Conservation (phyloP, 2,113 vertebrate species). For the Calyptommatus sinebrachiatus region DNA sequence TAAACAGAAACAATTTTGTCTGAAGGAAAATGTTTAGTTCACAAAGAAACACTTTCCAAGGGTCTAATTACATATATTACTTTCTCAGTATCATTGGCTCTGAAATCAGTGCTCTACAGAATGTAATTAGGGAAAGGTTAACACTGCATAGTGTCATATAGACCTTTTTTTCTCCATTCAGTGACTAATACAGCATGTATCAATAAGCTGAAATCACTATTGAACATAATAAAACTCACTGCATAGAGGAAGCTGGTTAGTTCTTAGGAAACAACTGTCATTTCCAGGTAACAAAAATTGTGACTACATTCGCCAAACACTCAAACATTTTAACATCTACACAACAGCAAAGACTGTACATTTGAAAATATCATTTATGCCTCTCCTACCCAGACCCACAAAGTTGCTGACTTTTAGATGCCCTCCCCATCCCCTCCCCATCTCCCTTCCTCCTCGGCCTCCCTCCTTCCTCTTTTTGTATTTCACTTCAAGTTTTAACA, state of each 20-base stretch:
- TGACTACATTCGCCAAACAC: neutral
- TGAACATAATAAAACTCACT: neutral
- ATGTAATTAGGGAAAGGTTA: slow-evolving; percentile 62
- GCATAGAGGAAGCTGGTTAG: neutral
- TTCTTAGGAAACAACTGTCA: neutral
- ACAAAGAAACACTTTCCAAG: slow-evolving; percentile 37
- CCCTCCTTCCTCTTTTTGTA: too few species aligned
- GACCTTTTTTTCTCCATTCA: neutral
- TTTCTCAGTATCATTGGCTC: slow-evolving; percentile 57
- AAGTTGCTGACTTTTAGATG: too few species aligned
- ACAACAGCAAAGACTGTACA: neutral
- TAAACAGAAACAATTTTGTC: slow-evolving; percentile 7
- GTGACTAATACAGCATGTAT: neutral
- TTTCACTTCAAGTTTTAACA: too few species aligned
- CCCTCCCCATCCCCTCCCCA: too few species aligned
- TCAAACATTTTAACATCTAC: neutral
- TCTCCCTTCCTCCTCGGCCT: too few species aligned
- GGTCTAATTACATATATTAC: slow-evolving; percentile 36
- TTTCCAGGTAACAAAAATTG: neutral
- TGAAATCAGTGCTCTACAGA: slow-evolving; percentile 34
- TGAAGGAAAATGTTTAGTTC: slow-evolving; percentile 23
- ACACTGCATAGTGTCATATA: slow-evolving; percentile 19
- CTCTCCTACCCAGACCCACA: too few species aligned
- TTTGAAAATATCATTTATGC: neutral
- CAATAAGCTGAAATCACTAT: neutral